Evolutionary conservation across 2,888 invertebrate genomes (phyloP).

Genomic region (Gnatocerus cornutus): DNA sequence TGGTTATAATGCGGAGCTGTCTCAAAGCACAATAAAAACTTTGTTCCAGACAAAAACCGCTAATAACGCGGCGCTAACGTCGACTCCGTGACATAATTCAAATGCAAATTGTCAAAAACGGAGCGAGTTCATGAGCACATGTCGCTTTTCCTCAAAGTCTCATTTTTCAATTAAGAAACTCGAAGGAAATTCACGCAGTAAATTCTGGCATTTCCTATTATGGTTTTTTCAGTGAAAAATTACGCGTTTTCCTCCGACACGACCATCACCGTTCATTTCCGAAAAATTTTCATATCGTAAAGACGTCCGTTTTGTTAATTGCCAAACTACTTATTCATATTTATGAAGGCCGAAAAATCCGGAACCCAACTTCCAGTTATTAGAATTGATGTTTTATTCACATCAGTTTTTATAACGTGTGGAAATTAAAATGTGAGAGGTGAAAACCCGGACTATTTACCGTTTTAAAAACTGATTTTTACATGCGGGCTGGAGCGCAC

Average conservation of each 20-base stretch:
- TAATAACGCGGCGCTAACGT: conserved; percentile 51
- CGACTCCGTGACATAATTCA: conserved; percentile 51
- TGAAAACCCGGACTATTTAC: conserved; percentile 20
- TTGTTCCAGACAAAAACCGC: conserved; percentile 52
- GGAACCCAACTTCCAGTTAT: not conserved
- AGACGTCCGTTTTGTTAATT: conserved; percentile 40
- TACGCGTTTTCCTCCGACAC: too few species aligned
- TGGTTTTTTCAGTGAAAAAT: conserved; percentile 3
- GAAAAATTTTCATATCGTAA: conserved; percentile 30
- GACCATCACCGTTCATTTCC: conserved; percentile 26
- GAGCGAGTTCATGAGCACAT: conserved; percentile 30
- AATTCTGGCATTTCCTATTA: conserved; percentile 30
- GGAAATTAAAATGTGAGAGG: conserved; percentile 34
- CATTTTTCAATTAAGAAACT: conserved; percentile 44
- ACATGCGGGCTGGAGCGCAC: too few species aligned
- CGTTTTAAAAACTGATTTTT: conserved; percentile 26
- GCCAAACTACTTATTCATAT: conserved; percentile 40
- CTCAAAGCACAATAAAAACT: conserved; percentile 53
- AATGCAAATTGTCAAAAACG: conserved; percentile 52
- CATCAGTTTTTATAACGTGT: conserved; percentile 26
- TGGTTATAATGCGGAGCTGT: conserved; percentile 51
- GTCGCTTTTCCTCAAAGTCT: conserved; percentile 25
- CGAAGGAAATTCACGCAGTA: conserved; percentile 40
- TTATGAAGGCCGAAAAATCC: conserved; percentile 28
- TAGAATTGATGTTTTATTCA: conserved; percentile 43